Evolutionary conservation across 2,797 vertebrate genomes (phyloP).

Genomic region (Arvicola amphibius): DNA sequence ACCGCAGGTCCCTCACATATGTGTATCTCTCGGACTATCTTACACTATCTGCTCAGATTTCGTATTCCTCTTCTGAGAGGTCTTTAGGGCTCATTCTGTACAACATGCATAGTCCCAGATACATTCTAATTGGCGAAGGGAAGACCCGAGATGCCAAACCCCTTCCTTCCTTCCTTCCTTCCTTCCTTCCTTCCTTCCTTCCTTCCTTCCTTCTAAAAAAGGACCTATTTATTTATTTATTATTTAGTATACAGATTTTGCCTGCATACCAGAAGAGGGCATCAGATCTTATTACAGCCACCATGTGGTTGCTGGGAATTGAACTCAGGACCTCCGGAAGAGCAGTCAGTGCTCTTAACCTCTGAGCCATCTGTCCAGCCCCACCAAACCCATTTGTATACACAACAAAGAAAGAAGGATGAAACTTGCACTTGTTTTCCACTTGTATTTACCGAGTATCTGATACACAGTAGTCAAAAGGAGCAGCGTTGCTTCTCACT

Average conservation of each 20-base stretch:
- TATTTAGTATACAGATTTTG: neutral
- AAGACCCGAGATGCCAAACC: slow-evolving; percentile 26
- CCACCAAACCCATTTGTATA: slow-evolving; percentile 46
- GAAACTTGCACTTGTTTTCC: neutral
- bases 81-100: slow-evolving; percentile 35
- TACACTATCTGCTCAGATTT: neutral
- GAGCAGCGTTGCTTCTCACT: slow-evolving; percentile 43
- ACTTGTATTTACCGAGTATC: slow-evolving; percentile 48
- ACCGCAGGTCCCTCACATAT: neutral
- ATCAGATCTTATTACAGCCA: neutral
- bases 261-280: neutral
- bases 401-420: slow-evolving; percentile 25
- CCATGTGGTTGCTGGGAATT: neutral
- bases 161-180: slow-evolving; percentile 45
- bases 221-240: neutral
- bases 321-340: neutral
- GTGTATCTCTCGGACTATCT: slow-evolving; percentile 22
- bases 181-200: no score
- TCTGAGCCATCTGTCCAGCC: neutral
- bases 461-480: slow-evolving; percentile 37
- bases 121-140: neutral
- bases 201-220: no score
- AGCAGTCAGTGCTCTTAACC: neutral
- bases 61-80: slow-evolving; percentile 25
- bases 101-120: neutral